Percentiles rank a stretch among this genome's conserved stretches.
Evolutionary conservation across 2,113 vertebrate species (phyloP).

Genomic region (Garra rufa): DNA sequence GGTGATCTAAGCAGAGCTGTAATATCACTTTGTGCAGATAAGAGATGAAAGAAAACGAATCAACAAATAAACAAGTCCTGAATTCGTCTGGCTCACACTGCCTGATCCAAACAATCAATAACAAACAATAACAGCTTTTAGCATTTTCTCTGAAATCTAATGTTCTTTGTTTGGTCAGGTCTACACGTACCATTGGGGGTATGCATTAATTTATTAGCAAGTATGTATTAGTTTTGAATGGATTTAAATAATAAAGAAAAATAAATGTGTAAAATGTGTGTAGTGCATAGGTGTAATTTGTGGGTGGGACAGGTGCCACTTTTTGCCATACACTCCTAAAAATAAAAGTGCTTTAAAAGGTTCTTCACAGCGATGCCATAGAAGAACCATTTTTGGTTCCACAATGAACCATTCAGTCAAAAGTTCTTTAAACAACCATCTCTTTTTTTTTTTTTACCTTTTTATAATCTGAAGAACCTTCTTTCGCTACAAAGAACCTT

Average conservation of each 20-base stretch:
- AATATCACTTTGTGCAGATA: not conserved
- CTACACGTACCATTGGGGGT: not conserved
- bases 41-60: not conserved
- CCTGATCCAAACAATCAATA: slow-evolving; percentile 25
- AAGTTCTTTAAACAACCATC: too few species aligned
- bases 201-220: not conserved
- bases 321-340: too few species aligned
- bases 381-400: too few species aligned
- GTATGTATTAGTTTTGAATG: not conserved
- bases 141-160: not conserved
- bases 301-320: too few species aligned
- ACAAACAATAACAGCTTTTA: not conserved
- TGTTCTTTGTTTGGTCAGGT: not conserved
- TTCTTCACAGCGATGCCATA: too few species aligned
- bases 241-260: not conserved
- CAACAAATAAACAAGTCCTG: not conserved
- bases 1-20: slow-evolving; percentile 16
- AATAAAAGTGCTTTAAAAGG: too few species aligned
- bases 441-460: too few species aligned
- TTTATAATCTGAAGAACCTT: too few species aligned
- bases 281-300: too few species aligned
- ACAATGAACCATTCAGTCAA: too few species aligned
- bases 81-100: not conserved
- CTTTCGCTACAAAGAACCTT: too few species aligned
- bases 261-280: too few species aligned